These are phyloP conservation scores for Maccullochella peelii DNA, from an alignment of 2,113 vertebrate genomes.

Conservation along the genomic window DNA sequence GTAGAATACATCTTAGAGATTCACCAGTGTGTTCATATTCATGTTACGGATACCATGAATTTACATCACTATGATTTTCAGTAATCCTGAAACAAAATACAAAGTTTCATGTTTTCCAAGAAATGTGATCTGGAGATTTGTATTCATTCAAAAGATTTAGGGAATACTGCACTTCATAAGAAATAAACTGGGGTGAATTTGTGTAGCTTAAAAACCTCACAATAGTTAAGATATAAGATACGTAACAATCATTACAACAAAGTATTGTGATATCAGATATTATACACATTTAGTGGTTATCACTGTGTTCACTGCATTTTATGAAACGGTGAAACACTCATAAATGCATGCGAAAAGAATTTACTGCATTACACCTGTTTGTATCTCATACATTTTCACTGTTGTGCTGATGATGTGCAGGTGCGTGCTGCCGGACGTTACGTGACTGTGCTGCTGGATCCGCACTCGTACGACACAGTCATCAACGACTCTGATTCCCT, in stretches of 20 bases:
- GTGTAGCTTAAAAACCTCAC: background rate
- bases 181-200: background rate
- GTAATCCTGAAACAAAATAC: background rate
- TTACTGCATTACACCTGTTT: background rate
- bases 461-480: constrained; percentile 86
- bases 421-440: constrained; percentile 88
- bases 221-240: background rate
- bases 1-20: background rate
- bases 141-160: background rate
- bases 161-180: background rate
- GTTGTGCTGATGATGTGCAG: constrained; percentile 63
- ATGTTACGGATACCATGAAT: background rate
- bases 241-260: background rate
- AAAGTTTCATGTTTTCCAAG: background rate
- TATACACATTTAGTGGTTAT: background rate
- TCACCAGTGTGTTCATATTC: background rate
- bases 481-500: constrained; percentile 81
- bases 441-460: constrained; percentile 89
- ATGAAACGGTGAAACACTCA: background rate
- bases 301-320: background rate
- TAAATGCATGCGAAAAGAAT: background rate
- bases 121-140: background rate
- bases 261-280: background rate
- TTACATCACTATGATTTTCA: background rate
- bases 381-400: background rate